phyloP scores from a whole-genome alignment of 1,140 invertebrate genomes.

The Dendrolimus kikuchii region DNA sequence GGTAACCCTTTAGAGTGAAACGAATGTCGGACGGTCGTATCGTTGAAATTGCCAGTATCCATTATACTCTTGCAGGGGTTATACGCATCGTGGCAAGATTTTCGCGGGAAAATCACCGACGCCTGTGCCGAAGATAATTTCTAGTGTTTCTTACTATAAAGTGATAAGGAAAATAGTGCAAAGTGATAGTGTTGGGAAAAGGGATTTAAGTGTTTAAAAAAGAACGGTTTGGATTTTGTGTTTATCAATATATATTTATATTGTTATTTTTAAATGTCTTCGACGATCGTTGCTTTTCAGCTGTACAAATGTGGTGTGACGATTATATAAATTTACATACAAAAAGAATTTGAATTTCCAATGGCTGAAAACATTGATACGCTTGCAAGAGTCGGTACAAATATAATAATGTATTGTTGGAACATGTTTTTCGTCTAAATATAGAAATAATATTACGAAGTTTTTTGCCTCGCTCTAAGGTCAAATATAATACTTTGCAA shows the following conservation, averaged over 20 bases:
- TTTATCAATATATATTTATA: neutral
- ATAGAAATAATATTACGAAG: constrained; percentile 4
- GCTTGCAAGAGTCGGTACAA: constrained; percentile 6
- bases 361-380: constrained; percentile 21
- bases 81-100: constrained; percentile 9
- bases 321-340: constrained; percentile 23
- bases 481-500: constrained; percentile 2
- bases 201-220: neutral
- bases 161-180: neutral
- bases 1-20: constrained; percentile 9
- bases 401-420: constrained; percentile 11
- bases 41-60: constrained; percentile 12
- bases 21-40: constrained; percentile 2
- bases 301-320: constrained; percentile 28
- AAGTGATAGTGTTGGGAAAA: constrained; percentile 2
- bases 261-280: constrained; percentile 1
- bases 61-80: constrained; percentile 9
- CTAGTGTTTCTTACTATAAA: neutral
- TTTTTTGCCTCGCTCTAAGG: constrained; percentile 11
- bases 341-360: constrained; percentile 25
- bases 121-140: neutral
- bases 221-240: constrained; percentile 2
- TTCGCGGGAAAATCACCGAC: constrained; percentile 17
- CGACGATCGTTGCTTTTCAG: constrained; percentile 37
- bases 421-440: constrained; percentile 16